Evolutionary conservation across 2,888 invertebrate species (phyloP), one percentile per base, ranked within the genome.

Genomic region (Dynastes maya): DNA sequence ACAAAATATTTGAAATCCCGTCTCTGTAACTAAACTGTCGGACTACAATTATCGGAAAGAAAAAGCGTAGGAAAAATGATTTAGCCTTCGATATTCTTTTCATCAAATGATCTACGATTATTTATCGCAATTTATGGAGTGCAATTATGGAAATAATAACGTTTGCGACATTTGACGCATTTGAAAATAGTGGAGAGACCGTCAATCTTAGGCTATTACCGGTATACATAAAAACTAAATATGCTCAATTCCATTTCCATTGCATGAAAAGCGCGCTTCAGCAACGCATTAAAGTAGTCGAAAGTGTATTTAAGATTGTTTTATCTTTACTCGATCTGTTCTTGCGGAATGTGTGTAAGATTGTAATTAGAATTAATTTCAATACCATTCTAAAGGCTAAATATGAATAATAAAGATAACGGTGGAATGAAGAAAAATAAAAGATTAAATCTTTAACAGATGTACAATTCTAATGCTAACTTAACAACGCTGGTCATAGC

Each of bases 131-230:
- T 27, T 32, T 63, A 13, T 32, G 11, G 32, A 32, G 63, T 63
- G 13, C n/a, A 63, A 63, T 63, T 63, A 63, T 63, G 63, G 32
- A 63, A 63, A 63, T 63, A 63, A 29, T 63, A 29, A 32, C 32
- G 63, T 11, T 63, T 63, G 63, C 63, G 63, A 63, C 63, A 63
- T 29, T 63, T 63, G 63, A 63, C 49, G 68, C 51, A 68, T 51
- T 68, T 29, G 68, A 51, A 68, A 68, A 27, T 51, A 27, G n/a
- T 51, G 6, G n/a, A 45, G 29, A 29, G 51, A 68, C 49, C 29
- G 51, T 51, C 68, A 51, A 68, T 68, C 49, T 68, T 49, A 51
- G 16, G 53, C 68, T 51, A 68, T 68, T 68, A 68, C 51, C n/a
- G n/a, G n/a, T 49, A 68, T 13, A 68, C 27, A 29, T 11, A 51